Percentiles rank a stretch among this genome's conserved stretches.
Conservation (phyloP, 2,888 invertebrate species). For the Mythimna pallens region DNA sequence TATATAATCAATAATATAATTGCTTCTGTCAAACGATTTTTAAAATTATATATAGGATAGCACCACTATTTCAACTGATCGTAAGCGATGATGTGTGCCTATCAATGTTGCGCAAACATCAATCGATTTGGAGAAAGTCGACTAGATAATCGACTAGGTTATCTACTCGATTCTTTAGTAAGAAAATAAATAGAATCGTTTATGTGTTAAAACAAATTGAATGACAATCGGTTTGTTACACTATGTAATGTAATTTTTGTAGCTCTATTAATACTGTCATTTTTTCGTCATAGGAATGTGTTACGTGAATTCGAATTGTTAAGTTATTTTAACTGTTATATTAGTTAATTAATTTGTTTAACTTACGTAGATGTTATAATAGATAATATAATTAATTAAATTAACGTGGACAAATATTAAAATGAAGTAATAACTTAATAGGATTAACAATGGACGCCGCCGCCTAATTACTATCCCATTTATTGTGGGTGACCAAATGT, state of each 20-base stretch:
- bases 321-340: not conserved
- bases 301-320: not conserved
- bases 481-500: not conserved
- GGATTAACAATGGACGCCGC: too few relatives aligned
- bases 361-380: too few relatives aligned
- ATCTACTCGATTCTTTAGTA: not conserved
- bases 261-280: not conserved
- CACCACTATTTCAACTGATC: too few relatives aligned
- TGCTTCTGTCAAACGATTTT: too few relatives aligned
- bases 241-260: not conserved
- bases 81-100: constrained; percentile 4
- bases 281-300: not conserved
- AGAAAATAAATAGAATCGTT: constrained; percentile 21
- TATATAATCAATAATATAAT: too few relatives aligned
- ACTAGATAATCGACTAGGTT: constrained; percentile 40
- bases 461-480: too few relatives aligned
- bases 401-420: too few relatives aligned
- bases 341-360: too few relatives aligned
- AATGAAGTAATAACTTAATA: too few relatives aligned
- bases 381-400: too few relatives aligned
- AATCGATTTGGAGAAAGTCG: constrained; percentile 51
- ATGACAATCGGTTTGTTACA: constrained; percentile 24
- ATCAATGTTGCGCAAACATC: constrained; percentile 42
- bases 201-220: constrained; percentile 30
- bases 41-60: too few relatives aligned